A percentile compares a stretch with the other conserved stretches of the same genome.
Conservation (phyloP, 2,113 vertebrate genomes). For the Saguinus midas region DNA sequence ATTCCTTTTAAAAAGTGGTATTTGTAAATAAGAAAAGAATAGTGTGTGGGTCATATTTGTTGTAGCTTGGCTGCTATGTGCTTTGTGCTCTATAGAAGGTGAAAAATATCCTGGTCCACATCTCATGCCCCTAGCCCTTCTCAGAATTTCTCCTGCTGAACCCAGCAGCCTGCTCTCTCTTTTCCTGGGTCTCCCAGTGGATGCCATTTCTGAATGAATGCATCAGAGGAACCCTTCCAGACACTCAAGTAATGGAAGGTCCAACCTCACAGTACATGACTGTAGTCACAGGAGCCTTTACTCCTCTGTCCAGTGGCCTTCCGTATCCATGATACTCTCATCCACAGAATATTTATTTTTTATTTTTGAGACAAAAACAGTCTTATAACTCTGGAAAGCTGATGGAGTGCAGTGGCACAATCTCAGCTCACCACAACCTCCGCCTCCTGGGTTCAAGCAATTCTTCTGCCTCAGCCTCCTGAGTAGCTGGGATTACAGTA, state of each 20-base stretch:
- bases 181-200: neutral
- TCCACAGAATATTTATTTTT: too few relatives aligned
- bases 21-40: neutral
- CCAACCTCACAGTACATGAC: neutral
- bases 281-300: neutral
- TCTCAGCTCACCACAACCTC: too few relatives aligned
- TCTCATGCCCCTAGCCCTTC: neutral
- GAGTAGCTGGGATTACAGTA: too few relatives aligned
- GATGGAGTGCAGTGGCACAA: too few relatives aligned
- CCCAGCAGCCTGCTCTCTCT: neutral
- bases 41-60: neutral
- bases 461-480: too few relatives aligned
- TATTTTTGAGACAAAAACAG: too few relatives aligned
- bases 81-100: neutral
- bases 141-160: neutral
- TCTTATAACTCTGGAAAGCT: too few relatives aligned
- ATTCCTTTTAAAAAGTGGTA: slow-evolving; percentile 23
- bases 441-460: too few relatives aligned
- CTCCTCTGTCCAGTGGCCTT: neutral
- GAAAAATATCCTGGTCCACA: neutral
- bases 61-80: neutral
- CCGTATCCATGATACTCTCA: neutral
- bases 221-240: neutral
- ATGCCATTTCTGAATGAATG: neutral
- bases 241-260: neutral